phyloP scores from a whole-genome alignment of 2,888 invertebrate species.

The Nebria brevicollis region DNA sequence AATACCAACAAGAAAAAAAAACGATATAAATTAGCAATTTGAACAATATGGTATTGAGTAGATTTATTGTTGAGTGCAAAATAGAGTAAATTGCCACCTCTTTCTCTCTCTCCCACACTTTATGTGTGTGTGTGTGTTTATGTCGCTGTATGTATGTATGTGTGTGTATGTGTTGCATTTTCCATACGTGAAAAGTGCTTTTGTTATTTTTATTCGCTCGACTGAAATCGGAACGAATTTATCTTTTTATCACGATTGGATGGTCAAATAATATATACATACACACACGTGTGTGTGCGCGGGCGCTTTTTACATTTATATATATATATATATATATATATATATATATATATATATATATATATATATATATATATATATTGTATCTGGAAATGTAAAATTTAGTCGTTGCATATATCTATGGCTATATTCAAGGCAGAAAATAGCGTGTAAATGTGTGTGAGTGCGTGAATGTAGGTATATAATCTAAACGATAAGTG shows the following conservation, averaged over 20 bases:
- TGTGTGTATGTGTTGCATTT: conserved; percentile 20
- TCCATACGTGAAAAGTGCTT: conserved; percentile 44
- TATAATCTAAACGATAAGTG: conserved; percentile 36
- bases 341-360: background rate
- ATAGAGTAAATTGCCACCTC: no score
- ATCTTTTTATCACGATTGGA: conserved; percentile 24
- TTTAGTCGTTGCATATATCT: background rate
- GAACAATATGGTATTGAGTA: no score
- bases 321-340: background rate
- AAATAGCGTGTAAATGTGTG: background rate
- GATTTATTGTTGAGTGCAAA: no score
- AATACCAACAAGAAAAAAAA: no score
- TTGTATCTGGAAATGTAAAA: background rate
- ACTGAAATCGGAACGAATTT: conserved; percentile 39
- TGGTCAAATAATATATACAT: background rate
- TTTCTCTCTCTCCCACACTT: no score
- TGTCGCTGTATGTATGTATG: background rate
- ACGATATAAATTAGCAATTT: no score
- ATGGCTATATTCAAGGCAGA: background rate
- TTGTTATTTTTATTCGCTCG: conserved; percentile 45
- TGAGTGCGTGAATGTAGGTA: conserved; percentile 10
- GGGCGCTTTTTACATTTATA: background rate
- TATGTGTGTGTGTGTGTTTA: no score
- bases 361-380: background rate
- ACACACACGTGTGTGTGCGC: background rate